Conservation (phyloP, 2,113 vertebrate species). For the Dromaius novaehollandiae region DNA sequence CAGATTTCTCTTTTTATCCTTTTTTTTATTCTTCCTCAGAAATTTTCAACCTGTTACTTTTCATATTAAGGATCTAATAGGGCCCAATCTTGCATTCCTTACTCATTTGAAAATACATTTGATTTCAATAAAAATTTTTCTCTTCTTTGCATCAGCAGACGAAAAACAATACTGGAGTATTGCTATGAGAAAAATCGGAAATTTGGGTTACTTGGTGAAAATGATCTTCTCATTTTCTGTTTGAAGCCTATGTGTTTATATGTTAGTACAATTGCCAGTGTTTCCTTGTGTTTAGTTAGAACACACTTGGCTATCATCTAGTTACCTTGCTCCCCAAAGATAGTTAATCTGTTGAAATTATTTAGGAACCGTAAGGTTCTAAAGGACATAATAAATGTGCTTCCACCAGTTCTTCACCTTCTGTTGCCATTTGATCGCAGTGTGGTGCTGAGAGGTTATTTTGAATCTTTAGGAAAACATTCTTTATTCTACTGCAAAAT, state of each 20-base stretch:
- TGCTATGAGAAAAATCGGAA: background rate
- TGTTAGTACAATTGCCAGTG: background rate
- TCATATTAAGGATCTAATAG: background rate
- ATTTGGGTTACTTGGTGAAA: background rate
- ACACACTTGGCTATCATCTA: background rate
- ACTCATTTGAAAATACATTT: background rate
- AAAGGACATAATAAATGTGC: background rate
- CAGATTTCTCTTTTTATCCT: background rate
- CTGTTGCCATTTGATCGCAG: background rate
- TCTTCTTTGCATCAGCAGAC: background rate
- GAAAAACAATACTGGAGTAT: background rate
- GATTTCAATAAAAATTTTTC: background rate
- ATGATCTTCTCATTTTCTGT: background rate
- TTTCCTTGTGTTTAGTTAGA: background rate
- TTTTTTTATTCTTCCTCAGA: background rate
- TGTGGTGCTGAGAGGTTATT: background rate
- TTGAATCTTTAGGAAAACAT: background rate
- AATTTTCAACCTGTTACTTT: background rate
- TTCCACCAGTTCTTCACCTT: background rate
- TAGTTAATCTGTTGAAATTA: background rate
- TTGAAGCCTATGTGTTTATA: background rate
- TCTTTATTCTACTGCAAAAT: background rate
- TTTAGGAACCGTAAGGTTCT: background rate
- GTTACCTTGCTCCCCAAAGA: rapidly evolving
- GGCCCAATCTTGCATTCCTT: background rate